Conservation (phyloP, 2,113 vertebrate species). For the Pogonocichla stellata region DNA sequence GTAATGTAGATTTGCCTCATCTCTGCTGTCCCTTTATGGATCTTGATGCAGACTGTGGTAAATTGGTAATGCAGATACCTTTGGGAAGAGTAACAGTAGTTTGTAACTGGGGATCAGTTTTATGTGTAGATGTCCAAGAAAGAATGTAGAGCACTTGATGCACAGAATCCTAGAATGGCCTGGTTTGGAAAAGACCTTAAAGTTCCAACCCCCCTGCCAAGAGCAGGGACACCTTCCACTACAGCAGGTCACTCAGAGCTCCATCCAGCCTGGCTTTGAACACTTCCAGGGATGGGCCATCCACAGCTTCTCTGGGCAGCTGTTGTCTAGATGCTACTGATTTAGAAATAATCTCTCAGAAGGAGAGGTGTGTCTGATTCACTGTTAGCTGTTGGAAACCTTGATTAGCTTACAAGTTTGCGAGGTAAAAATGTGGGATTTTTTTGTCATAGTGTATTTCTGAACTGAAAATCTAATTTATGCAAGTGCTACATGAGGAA, state of each 20-base stretch:
- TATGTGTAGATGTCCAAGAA: neutral
- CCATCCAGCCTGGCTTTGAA: neutral
- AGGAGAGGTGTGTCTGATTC: neutral
- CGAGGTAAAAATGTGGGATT: neutral
- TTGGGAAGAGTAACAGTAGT: neutral
- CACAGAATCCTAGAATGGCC: neutral
- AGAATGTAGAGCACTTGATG: neutral
- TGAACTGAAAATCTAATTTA: conserved; percentile 46
- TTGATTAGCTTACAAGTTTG: neutral
- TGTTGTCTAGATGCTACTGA: neutral
- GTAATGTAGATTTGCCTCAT: neutral
- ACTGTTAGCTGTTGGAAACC: neutral
- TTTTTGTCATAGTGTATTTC: neutral
- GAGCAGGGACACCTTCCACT: neutral
- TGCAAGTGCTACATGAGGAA: conserved; percentile 11
- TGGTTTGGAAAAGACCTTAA: neutral
- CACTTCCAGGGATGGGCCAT: neutral
- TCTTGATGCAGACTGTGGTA: neutral
- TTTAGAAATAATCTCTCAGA: neutral
- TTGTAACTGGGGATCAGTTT: neutral
- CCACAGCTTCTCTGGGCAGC: neutral
- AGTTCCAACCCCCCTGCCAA: neutral
- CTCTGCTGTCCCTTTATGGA: neutral
- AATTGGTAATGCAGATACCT: neutral
- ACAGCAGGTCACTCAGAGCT: neutral